phyloP scores from a whole-genome alignment of 2,888 invertebrate genomes.

The Busseola fusca region DNA sequence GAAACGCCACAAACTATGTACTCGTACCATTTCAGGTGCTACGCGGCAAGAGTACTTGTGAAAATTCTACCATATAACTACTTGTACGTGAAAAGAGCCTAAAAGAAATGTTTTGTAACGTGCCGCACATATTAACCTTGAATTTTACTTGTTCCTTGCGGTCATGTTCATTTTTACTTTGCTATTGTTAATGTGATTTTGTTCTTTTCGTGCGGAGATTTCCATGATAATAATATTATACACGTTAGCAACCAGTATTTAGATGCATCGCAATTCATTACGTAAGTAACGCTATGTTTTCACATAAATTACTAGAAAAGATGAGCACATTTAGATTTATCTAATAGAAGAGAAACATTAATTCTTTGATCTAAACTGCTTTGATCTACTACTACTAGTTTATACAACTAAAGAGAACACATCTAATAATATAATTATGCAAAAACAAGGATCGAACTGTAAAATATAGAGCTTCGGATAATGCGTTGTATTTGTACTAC shows the following conservation, averaged over 20 bases:
- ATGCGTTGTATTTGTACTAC: background rate
- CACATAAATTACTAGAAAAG: conserved; percentile 19
- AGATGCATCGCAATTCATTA: conserved; percentile 16
- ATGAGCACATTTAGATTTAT: conserved; percentile 10
- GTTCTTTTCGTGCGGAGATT: conserved; percentile 24
- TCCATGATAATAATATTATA: conserved; percentile 28
- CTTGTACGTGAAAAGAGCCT: conserved; percentile 52
- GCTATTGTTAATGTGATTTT: conserved; percentile 40
- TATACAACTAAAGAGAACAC: conserved; percentile 11
- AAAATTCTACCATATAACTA: conserved; percentile 34
- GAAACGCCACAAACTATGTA: background rate
- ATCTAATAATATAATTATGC: conserved; percentile 23
- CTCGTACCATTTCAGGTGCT: conserved; percentile 27
- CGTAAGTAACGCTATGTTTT: conserved; percentile 7
- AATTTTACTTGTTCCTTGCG: conserved; percentile 38
- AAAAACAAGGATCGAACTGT: conserved; percentile 14
- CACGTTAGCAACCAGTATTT: conserved; percentile 13
- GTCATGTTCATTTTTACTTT: conserved; percentile 43
- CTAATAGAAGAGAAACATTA: conserved; percentile 30
- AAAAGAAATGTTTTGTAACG: conserved; percentile 56
- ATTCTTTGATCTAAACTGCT: conserved; percentile 33
- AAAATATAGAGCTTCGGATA: background rate
- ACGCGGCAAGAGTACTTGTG: conserved; percentile 37
- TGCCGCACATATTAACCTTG: conserved; percentile 53
- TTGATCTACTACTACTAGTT: conserved; percentile 35